Percentiles rank a stretch among this genome's conserved stretches.
phyloP scores from a whole-genome alignment of 37 sponge, comb jelly and placozoan genomes.

The Spongilla lacustris region DNA sequence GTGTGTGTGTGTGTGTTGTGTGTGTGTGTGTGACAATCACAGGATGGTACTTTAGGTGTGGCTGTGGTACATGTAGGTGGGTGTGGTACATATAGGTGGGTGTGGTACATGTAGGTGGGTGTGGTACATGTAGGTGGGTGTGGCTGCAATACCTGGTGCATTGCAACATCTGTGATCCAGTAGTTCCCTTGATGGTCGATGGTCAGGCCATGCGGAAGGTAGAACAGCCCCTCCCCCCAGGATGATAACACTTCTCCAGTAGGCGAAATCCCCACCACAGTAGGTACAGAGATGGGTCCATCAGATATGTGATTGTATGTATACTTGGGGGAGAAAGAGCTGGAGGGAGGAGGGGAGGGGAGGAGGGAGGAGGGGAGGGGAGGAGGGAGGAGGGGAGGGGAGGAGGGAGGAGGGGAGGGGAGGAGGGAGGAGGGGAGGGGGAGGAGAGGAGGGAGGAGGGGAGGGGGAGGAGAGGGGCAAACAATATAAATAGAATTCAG shows the following conservation, averaged over 20 bases:
- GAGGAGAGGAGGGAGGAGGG: not conserved
- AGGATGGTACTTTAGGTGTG: too few relatives aligned
- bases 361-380: not conserved
- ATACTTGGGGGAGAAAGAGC: conserved; percentile 63
- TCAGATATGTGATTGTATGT: conserved; percentile 32
- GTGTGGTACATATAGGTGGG: not conserved
- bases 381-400: not conserved
- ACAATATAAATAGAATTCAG: too few relatives aligned
- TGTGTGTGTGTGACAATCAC: not conserved
- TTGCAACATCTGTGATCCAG: conserved; percentile 94
- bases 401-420: not conserved
- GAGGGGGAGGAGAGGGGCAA: conserved; percentile 7
- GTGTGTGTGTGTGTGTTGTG: not conserved
- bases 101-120: too few relatives aligned
- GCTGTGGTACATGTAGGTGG: not conserved
- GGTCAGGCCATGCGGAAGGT: conserved; percentile 92
- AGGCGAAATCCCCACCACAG: conserved; percentile 47
- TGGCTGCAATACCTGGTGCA: conserved; percentile 75
- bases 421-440: conserved; percentile 56
- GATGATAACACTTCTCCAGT: conserved; percentile 39
- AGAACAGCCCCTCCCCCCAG: conserved; percentile 76
- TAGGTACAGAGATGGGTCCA: conserved; percentile 74
- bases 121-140: too few relatives aligned
- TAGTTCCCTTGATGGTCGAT: conserved; percentile 75
- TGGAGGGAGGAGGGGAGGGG: not conserved